Evolutionary conservation across 1,140 invertebrate genomes (phyloP).

Genomic region (Prorops nasuta): DNA sequence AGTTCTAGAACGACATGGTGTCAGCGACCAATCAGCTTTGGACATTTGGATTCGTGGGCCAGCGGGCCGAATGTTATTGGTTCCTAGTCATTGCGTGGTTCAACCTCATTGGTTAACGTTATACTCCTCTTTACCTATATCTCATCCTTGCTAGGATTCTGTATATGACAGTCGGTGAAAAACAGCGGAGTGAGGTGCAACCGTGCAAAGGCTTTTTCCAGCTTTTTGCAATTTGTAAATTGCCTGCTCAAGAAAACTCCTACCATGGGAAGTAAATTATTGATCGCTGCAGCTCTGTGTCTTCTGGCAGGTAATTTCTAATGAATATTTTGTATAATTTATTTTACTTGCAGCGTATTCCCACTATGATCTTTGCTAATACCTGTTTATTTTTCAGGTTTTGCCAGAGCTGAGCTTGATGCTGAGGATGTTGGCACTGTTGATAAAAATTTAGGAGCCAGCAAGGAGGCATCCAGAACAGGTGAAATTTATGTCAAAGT

Average conservation of each 20-base stretch:
- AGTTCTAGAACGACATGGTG: conserved; percentile 19
- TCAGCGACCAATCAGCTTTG: conserved; percentile 24
- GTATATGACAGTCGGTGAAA: conserved; percentile 28
- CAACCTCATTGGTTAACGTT: conserved; percentile 33
- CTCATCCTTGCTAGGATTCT: conserved; percentile 9
- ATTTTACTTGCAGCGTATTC: conserved; percentile 15
- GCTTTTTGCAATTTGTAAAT: conserved; percentile 24
- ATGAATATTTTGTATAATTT: neutral
- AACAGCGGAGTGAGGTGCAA: conserved; percentile 15
- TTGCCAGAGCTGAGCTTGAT: conserved; percentile 41
- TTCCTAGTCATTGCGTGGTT: conserved; percentile 41
- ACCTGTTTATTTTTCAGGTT: conserved; percentile 29
- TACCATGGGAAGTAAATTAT: no score
- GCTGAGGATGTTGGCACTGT: conserved; percentile 59
- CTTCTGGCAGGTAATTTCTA: conserved; percentile 56
- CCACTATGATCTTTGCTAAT: conserved; percentile 15
- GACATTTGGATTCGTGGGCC: conserved; percentile 33
- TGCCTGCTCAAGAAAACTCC: conserved; percentile 19
- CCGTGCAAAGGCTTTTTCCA: no score
- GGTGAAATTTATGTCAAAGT: no score
- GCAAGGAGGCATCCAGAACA: conserved; percentile 79
- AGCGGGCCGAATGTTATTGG: conserved; percentile 34
- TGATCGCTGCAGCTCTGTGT: no score
- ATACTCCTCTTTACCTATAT: conserved; percentile 17
- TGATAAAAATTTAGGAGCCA: conserved; percentile 75